Base-by-base conservation (phyloP, 2,113 vertebrate genomes). In the Falcunculus frontatus region DNA sequence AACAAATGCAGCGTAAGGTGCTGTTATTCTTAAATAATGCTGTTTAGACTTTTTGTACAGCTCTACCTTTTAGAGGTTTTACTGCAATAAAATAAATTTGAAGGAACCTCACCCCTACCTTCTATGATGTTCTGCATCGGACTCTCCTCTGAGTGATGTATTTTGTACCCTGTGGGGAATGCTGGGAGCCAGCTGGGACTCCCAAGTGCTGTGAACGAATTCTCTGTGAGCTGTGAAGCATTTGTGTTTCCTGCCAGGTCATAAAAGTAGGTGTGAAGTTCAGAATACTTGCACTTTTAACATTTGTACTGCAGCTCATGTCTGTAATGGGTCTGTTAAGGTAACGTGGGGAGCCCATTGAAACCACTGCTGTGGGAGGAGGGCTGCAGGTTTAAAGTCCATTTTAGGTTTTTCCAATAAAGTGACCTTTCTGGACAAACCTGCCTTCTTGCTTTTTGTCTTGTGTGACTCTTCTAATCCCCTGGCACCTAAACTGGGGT, bases 1-100 rank as follows among this genome's bases (percentile, higher is more conserved):
- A 98, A 97, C 97, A 96, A 96, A 97, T 64, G 82, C 97, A 97
- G 96, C 95, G 16, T 90, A 90, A 80, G 94, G 94, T 95, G 95
- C 97, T 98, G 97, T 97, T 97, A 79, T 96, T 97, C 97, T 98
- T 97, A 94, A 97, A 96, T 94, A 96, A 94, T 90, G 95, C 95
- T 92, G 73, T 97, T 95, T 97, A 97, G 97, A 82, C 60, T 96
- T 97, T 98, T 98, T 98, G 97, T 98, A 98, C 98, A 98, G 98
- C 95, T 97, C 92, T 95, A 69, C 96, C 96, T 98, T 98, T 97
- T 97, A 97, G 97, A 98, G 96, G 86, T 97, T 97, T 97, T 96
- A 96, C 95, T 95, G 97, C 98, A 98, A 98, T 98, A 98, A 98
- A 94, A 87, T 68, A 59, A 89, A 88, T 96, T 87, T 89, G 90